These are phyloP conservation scores for Oligia strigilis DNA, from an alignment of 2,888 invertebrate species.

Conservation along the genomic window DNA sequence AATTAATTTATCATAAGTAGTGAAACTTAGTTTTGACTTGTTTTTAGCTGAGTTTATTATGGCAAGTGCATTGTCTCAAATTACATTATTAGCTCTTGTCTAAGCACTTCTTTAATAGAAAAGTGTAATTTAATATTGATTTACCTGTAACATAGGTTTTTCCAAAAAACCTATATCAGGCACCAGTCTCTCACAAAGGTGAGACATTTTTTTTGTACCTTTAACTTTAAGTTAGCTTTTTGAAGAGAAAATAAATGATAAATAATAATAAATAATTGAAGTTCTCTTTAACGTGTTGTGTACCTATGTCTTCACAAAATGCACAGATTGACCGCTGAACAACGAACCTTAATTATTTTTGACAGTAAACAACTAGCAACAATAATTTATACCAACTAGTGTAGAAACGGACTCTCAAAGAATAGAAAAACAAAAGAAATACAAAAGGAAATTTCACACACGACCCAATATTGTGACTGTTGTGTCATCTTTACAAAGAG, in stretches of 20 bases:
- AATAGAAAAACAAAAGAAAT: neutral
- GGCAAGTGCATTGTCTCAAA: neutral
- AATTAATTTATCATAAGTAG: neutral
- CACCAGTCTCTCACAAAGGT: no score
- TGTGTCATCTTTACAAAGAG: neutral
- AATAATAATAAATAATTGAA: neutral
- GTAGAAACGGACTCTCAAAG: neutral
- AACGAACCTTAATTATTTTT: neutral
- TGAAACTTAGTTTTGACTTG: neutral
- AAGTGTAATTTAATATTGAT: neutral
- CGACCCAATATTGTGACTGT: neutral
- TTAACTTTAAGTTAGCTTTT: no score
- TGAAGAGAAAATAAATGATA: no score
- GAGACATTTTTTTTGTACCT: no score
- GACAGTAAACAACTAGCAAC: neutral
- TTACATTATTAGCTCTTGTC: neutral
- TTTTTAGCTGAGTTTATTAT: neutral
- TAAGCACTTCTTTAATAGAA: neutral
- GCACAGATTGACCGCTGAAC: neutral
- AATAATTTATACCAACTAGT: neutral
- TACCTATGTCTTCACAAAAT: neutral
- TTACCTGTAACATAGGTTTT: no score
- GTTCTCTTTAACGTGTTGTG: neutral
- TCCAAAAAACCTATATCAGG: no score
- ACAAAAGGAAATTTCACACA: neutral